Conservation (phyloP, 2,888 invertebrate genomes). For the Xylocampa areola region DNA sequence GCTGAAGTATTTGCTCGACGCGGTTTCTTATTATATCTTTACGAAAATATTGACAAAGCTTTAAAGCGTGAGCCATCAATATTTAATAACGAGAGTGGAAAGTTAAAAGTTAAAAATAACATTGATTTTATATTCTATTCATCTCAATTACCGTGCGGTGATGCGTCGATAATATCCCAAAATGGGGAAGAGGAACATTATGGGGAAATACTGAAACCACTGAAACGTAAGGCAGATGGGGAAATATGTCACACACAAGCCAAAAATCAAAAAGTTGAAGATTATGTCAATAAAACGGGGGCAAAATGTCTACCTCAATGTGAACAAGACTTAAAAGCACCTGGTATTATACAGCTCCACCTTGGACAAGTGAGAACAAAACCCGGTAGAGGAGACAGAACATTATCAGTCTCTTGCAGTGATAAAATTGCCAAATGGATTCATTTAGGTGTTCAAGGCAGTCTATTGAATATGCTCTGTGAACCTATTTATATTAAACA, state of each 20-base stretch:
- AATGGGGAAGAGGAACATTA: slow-evolving; percentile 66
- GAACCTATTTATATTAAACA: slow-evolving; percentile 92
- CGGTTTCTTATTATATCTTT: slow-evolving; percentile 94
- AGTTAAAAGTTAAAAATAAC: slow-evolving; percentile 87
- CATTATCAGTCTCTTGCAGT: slow-evolving; percentile 97
- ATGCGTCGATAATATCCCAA: slow-evolving; percentile 95
- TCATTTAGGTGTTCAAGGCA: slow-evolving; percentile 95
- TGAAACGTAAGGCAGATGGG: slow-evolving; percentile 67
- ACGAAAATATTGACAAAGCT: slow-evolving; percentile 89
- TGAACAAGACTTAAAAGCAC: slow-evolving; percentile 89
- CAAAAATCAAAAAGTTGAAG: slow-evolving; percentile 66
- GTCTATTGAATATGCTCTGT: slow-evolving; percentile 92
- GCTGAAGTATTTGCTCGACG: slow-evolving; percentile 96
- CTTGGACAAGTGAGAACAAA: slow-evolving; percentile 94
- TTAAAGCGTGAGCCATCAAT: slow-evolving; percentile 73
- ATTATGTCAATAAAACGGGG: slow-evolving; percentile 94
- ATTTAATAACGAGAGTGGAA: slow-evolving; percentile 67
- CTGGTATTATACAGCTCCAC: slow-evolving; percentile 91
- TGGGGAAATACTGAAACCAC: slow-evolving; percentile 70
- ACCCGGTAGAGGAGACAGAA: slow-evolving; percentile 97
- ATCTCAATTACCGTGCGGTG: slow-evolving; percentile 97
- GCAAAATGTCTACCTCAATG: slow-evolving; percentile 93
- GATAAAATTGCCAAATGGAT: slow-evolving; percentile 98
- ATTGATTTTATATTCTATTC: slow-evolving; percentile 95
- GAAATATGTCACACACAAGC: slow-evolving; percentile 57